Percentiles rank a stretch among this genome's conserved stretches.
Evolutionary conservation across 92 coral and sea anemone genomes (phyloP).

Genomic region (Zoanthus gigantus): DNA sequence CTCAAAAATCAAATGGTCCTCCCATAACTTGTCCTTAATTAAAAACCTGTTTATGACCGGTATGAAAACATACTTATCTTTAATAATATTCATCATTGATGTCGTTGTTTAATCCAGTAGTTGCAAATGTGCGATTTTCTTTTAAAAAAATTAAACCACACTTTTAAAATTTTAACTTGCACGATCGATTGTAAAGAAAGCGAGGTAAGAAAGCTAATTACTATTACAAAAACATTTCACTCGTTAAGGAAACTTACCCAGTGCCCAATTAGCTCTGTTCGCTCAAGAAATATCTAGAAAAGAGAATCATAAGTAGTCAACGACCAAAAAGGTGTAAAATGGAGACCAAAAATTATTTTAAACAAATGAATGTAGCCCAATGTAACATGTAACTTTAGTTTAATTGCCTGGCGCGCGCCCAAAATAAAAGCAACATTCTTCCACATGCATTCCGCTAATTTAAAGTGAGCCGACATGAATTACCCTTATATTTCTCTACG

Average conservation of each 20-base stretch:
- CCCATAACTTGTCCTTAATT: too few relatives aligned
- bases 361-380: neutral
- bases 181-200: too few relatives aligned
- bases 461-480: neutral
- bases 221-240: neutral
- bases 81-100: too few relatives aligned
- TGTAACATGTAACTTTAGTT: neutral
- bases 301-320: neutral
- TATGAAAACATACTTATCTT: too few relatives aligned
- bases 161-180: too few relatives aligned
- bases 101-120: too few relatives aligned
- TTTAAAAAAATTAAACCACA: too few relatives aligned
- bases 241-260: slow-evolving; percentile 20
- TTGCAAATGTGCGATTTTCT: too few relatives aligned
- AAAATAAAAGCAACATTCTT: neutral
- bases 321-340: neutral
- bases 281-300: slow-evolving; percentile 38
- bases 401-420: neutral
- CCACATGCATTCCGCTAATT: neutral
- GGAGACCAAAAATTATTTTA: too few relatives aligned
- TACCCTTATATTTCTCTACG: neutral
- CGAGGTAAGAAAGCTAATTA: neutral
- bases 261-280: slow-evolving; percentile 35
- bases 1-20: too few relatives aligned
- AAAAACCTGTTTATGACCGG: too few relatives aligned